Conservation (phyloP, 1,140 invertebrate genomes). For the Listronotus bonariensis region DNA sequence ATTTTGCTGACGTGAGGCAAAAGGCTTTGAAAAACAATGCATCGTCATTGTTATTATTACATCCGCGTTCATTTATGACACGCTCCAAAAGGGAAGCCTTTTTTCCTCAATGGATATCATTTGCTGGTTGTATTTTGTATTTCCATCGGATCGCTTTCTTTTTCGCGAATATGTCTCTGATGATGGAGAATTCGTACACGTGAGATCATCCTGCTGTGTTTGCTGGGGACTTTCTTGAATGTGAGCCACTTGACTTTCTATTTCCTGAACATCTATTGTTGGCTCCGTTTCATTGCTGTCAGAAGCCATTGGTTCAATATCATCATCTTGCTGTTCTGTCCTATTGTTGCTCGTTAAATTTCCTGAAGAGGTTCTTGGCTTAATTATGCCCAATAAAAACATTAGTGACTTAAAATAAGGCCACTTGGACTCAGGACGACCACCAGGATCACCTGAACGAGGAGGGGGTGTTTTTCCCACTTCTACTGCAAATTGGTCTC, state of each 20-base stretch:
- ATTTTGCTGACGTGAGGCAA: too few species aligned
- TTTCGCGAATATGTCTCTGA: neutral
- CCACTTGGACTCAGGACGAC: conserved; percentile 2
- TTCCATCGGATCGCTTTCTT: neutral
- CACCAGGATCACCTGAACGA: too few species aligned
- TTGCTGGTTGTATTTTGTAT: conserved; percentile 1
- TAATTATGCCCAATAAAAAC: neutral
- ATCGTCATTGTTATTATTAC: neutral
- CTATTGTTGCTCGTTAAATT: neutral
- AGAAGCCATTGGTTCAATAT: conserved; percentile 1
- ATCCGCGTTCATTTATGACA: neutral
- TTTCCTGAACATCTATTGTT: neutral
- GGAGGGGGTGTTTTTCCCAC: too few species aligned
- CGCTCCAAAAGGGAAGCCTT: conserved; percentile 2
- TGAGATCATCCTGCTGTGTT: neutral
- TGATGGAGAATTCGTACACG: conserved; percentile 1
- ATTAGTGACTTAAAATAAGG: conserved; percentile 4
- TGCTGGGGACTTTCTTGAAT: neutral
- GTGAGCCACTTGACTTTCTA: neutral
- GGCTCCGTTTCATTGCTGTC: conserved; percentile 1
- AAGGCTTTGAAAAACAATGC: neutral
- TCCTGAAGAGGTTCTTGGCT: neutral
- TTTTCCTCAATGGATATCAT: conserved; percentile 2
- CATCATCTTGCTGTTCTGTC: neutral
- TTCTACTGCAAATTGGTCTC: too few species aligned